Evolutionary conservation across 2,797 vertebrate genomes (phyloP), one percentile per base, ranked within the genome.

Genomic region (Borostomias antarcticus): DNA sequence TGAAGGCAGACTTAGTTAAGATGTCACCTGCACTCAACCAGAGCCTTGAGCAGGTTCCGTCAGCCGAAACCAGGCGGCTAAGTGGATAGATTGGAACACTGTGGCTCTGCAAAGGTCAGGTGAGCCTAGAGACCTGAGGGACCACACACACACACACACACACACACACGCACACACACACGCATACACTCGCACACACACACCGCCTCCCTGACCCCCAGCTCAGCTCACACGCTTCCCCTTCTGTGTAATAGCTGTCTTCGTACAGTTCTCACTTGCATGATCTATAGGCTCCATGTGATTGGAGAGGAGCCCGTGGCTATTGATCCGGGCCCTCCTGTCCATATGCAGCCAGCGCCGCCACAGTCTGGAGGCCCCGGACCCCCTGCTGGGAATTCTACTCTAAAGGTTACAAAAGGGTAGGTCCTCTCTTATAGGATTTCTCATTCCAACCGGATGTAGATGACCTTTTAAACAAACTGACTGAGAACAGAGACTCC

Each of bases 1-100:
- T 82, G 83, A 76, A 75, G 89, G 72, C 90, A 90, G 87, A 85
- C 86, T 87, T 89, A 82, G 89, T 91, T 90, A 90, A 88, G 89
- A 88, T 90, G 89, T 91, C 89, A 89, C 85, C 79, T 75, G 73
- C 82, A 87, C 85, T 84, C 83, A 79, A 88, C 82, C 78, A 78
- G 75, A 58, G n/a, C 63, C 58, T 54, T 30, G 5, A 32, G 35
- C 13, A 17, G 3, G 17, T 19, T 71, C 72, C 63, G 63, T n/a
- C n/a, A n/a, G n/a, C n/a, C n/a, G n/a, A n/a, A n/a, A n/a, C 47
- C 59, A 32, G 19, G 26, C 25, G 48, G 77, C 82, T 79, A 81
- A 85, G 70, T 59, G 77, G 81, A 76, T 85, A 90, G 90, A 91
- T 91, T 87, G 87, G 80, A 86, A 66, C 84, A n/a, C n/a, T n/a